These are phyloP conservation scores for Guaruba guarouba DNA, from an alignment of 2,113 vertebrate species.

Conservation along the genomic window DNA sequence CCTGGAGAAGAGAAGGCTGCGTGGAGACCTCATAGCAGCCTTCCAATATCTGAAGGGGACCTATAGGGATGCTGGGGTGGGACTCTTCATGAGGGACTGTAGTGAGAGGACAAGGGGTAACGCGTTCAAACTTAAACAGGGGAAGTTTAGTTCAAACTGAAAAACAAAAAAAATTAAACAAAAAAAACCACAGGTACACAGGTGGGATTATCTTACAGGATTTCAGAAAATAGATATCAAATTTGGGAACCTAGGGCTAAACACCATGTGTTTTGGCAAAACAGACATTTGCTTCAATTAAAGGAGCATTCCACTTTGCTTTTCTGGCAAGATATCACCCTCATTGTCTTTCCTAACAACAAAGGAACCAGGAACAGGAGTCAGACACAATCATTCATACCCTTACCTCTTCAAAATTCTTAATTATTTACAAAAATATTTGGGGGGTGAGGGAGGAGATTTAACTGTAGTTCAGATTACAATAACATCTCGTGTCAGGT, in stretches of 20 bases:
- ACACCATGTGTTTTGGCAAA: neutral
- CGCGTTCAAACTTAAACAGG: no score
- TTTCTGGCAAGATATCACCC: neutral
- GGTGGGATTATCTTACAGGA: neutral
- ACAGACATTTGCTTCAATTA: neutral
- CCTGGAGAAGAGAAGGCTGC: no score
- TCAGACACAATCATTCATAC: neutral
- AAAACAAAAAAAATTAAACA: no score
- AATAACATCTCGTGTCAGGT: neutral
- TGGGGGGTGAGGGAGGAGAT: accelerated
- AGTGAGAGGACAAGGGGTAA: no score
- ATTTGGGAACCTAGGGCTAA: neutral
- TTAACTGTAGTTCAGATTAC: neutral
- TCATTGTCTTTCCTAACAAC: neutral
- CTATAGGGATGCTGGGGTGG: no score
- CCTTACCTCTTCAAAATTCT: neutral
- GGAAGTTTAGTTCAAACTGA: neutral
- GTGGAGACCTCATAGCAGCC: no score
- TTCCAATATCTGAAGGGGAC: no score
- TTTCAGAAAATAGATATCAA: neutral
- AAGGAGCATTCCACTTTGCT: neutral
- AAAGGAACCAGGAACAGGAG: neutral
- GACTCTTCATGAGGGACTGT: no score
- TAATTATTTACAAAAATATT: neutral
- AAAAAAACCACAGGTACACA: neutral